Base-by-base conservation (phyloP, 2,888 invertebrate genomes). In the Ceraclea dissimilis region DNA sequence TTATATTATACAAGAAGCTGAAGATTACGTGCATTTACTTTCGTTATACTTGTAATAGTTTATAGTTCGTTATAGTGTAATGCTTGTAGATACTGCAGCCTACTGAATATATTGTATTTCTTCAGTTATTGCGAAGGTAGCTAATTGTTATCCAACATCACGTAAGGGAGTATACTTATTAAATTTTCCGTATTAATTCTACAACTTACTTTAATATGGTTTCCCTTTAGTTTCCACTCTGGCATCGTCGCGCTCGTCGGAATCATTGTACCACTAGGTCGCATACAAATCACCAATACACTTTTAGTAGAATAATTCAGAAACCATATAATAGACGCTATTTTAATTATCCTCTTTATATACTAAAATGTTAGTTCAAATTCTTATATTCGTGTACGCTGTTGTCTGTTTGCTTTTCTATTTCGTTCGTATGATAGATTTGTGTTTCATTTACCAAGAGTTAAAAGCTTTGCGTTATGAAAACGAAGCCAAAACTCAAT, bases 381-480 rank as follows among this genome's bases (percentile, higher is more conserved):
- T 78, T 47, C 69, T 78, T 17, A 75, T 78, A 49, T 75, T 78
- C 68, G 75, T 77, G 73, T 78, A 78, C 68, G 75, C 77, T 54
- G 75, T 70, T 54, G 74, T 74, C 10, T 78, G 76, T 63, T 67
- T 77, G 16, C 60, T 78, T 49, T 75, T 78, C 66, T 78, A 78
- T 64, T 72, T 76, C 39, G 76, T 74, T 1, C 75, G 76, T 54
- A 71, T 77, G 53, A 75, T 78, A 57, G 78, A 78, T 62, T 60
- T 56, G 62, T 56, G 57, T 22, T 58, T 58, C 33, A 52, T 62
- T 4, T 62, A 62, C n/a, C 54, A 51, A 18, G 62, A 62, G 31
- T 18, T 62, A 31, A 58, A 61, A 22, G 54, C 44, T 2, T 33
- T 48, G 6, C 49, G 33, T 1, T 51, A 26, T 43, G 57, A 53